Evolutionary conservation across 37 sponge, comb jelly and placozoan genomes (phyloP).

Genomic region (Axinella damicornis): DNA sequence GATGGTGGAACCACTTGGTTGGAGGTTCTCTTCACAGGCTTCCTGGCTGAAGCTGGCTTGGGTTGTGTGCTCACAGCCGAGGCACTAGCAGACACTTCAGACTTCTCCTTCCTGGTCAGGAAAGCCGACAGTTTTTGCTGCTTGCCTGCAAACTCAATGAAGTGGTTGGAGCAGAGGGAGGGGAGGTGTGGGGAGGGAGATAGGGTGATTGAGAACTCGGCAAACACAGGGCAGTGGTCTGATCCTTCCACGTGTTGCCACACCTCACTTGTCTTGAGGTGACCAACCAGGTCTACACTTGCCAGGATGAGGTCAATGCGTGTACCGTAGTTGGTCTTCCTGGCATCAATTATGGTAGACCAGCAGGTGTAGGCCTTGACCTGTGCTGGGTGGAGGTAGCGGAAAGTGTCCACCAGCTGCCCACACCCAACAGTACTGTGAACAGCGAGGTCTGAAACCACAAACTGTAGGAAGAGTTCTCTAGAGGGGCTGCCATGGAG

Average conservation of each 20-base stretch:
- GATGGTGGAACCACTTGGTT: too few species aligned
- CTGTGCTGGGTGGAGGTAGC: slow-evolving; percentile 67
- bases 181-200: slow-evolving; percentile 38
- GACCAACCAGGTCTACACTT: background rate
- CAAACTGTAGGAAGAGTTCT: slow-evolving; percentile 4
- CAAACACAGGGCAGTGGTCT: slow-evolving; percentile 92
- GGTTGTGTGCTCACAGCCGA: too few species aligned
- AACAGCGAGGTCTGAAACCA: background rate
- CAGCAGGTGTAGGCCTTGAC: slow-evolving; percentile 91
- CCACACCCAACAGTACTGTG: background rate
- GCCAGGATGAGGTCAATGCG: slow-evolving; percentile 88
- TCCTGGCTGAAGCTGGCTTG: too few species aligned
- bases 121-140: slow-evolving; percentile 66
- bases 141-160: slow-evolving; percentile 61
- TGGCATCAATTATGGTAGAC: slow-evolving; percentile 74
- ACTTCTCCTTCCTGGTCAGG: slow-evolving; percentile 10
- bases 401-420: slow-evolving; percentile 74
- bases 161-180: slow-evolving; percentile 61
- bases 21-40: too few species aligned
- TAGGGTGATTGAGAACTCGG: slow-evolving; percentile 50
- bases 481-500: background rate
- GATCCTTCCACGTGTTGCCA: slow-evolving; percentile 78
- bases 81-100: too few species aligned
- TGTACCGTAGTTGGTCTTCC: slow-evolving; percentile 92
- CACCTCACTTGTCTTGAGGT: slow-evolving; percentile 33